Percentiles rank a stretch among this genome's conserved stretches.
phyloP scores from a whole-genome alignment of 2,113 vertebrate genomes.

The Arenaria interpres region DNA sequence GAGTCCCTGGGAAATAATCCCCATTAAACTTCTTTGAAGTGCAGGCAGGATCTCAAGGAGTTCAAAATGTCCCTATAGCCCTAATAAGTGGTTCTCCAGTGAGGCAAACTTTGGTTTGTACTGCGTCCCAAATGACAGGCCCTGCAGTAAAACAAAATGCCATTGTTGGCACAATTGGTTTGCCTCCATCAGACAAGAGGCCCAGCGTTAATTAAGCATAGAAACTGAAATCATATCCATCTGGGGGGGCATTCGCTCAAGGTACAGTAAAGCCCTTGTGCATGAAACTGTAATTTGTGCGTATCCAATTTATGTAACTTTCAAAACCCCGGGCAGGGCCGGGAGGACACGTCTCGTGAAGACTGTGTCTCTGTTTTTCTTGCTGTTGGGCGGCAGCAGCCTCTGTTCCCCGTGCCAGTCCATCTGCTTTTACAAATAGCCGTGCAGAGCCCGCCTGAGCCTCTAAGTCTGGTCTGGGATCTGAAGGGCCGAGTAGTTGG shows the following conservation, averaged over 20 bases:
- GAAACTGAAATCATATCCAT: slow-evolving; percentile 7
- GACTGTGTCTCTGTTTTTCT: background rate
- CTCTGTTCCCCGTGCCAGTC: background rate
- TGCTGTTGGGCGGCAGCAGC: background rate
- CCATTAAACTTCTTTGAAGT: background rate
- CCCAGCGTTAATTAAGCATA: background rate
- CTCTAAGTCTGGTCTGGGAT: background rate
- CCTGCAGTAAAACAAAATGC: background rate
- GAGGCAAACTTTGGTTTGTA: background rate
- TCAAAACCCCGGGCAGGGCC: background rate
- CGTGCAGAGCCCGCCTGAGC: background rate
- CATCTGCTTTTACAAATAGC: background rate
- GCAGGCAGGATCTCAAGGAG: background rate
- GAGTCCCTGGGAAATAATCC: background rate
- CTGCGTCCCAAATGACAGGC: background rate
- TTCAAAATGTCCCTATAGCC: background rate
- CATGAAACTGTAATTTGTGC: background rate
- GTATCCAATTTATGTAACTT: background rate
- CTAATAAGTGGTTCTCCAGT: background rate
- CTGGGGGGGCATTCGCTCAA: background rate
- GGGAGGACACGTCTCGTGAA: background rate
- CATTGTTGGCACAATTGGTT: background rate
- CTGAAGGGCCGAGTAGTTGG: background rate
- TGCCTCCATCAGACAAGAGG: background rate
- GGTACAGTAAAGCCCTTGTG: slow-evolving; percentile 13